These are phyloP conservation scores for Enteromius trimaculatus DNA, from an alignment of 2,797 vertebrate genomes.

Conservation along the genomic window DNA sequence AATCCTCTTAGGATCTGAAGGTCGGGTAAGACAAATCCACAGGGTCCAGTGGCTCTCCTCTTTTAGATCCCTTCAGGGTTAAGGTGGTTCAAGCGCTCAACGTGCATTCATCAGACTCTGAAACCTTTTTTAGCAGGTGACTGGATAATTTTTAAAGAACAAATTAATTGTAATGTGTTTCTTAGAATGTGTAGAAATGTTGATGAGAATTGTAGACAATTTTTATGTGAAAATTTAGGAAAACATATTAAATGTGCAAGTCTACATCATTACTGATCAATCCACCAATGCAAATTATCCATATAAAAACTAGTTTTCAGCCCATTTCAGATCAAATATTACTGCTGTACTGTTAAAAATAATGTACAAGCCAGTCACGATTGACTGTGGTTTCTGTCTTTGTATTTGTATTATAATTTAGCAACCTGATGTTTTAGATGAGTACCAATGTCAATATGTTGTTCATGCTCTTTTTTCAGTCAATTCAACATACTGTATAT, in stretches of 20 bases:
- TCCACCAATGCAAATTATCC: neutral
- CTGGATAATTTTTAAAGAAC: neutral
- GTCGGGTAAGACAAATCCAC: conserved; percentile 69
- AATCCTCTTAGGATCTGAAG: conserved; percentile 79
- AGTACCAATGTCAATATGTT: neutral
- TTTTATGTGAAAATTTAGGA: neutral
- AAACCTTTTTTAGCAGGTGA: conserved; percentile 21
- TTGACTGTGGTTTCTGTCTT: neutral
- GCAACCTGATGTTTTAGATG: neutral
- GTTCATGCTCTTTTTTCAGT: neutral
- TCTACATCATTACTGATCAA: neutral
- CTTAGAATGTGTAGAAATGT: neutral
- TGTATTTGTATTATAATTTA: neutral
- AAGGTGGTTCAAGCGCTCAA: conserved; percentile 16
- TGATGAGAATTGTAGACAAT: neutral
- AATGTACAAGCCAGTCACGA: neutral
- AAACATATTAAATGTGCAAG: neutral
- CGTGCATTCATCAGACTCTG: conserved; percentile 18
- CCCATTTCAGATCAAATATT: neutral
- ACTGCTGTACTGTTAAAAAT: neutral
- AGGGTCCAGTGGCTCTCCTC: conserved; percentile 39
- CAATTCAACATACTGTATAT: neutral
- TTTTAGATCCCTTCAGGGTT: conserved; percentile 38
- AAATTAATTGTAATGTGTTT: conserved; percentile 22
- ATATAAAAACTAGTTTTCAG: neutral